A percentile compares a stretch with the other conserved stretches of the same genome.
phyloP scores from a whole-genome alignment of 2,113 vertebrate genomes.

The Litocranius walleri region DNA sequence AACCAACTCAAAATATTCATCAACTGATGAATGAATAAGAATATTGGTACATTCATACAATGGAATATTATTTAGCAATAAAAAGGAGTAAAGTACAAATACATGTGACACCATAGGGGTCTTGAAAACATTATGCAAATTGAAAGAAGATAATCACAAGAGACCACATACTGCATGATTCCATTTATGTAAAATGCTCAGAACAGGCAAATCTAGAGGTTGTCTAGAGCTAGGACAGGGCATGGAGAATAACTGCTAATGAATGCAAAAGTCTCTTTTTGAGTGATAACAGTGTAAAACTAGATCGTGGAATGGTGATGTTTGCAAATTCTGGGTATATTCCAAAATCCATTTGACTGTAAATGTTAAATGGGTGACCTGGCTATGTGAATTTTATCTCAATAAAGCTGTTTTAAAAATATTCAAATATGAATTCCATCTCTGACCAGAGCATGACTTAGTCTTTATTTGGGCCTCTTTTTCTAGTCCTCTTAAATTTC shows the following conservation, averaged over 20 bases:
- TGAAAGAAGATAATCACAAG: not conserved
- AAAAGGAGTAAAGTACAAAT: not conserved
- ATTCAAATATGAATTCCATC: not conserved
- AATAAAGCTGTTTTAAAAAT: not conserved
- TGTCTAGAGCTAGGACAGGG: not conserved
- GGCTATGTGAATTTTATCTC: not conserved
- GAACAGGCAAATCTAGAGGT: not conserved
- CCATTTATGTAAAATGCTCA: not conserved
- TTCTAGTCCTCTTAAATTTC: not conserved
- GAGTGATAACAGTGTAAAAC: not conserved
- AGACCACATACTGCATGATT: not conserved
- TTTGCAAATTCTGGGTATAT: not conserved
- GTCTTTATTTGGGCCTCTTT: not conserved
- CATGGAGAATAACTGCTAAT: not conserved
- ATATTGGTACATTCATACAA: not conserved
- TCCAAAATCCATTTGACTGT: not conserved
- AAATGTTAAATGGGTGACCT: not conserved
- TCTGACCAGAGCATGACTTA: not conserved
- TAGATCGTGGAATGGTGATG: not conserved
- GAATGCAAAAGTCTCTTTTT: not conserved
- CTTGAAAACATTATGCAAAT: not conserved
- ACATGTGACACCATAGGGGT: not conserved
- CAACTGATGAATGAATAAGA: not conserved
- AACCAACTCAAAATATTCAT: not conserved
- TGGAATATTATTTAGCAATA: not conserved